These are phyloP conservation scores for Chaetorhynchus papuensis DNA, from an alignment of 2,113 vertebrate genomes.

Conservation along the genomic window DNA sequence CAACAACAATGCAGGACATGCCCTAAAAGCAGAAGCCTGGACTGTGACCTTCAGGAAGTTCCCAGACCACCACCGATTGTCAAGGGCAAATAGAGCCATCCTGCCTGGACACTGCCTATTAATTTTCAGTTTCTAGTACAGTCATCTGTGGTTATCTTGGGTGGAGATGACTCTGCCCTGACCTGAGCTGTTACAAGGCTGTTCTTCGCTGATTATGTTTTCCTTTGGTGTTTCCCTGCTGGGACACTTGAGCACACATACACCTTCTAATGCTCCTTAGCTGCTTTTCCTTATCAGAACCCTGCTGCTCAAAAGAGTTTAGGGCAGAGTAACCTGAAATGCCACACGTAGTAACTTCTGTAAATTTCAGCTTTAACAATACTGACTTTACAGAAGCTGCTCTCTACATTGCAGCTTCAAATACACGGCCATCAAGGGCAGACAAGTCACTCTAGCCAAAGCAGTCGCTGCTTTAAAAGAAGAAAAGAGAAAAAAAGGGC, in stretches of 20 bases:
- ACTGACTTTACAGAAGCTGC: not conserved
- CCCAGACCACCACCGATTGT: not conserved
- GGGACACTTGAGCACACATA: not conserved
- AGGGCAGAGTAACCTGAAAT: not conserved
- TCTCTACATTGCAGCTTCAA: not conserved
- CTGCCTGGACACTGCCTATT: not conserved
- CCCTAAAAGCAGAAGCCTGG: not conserved
- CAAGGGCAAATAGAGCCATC: not conserved
- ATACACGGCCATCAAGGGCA: not conserved
- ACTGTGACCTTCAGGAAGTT: conserved; percentile 10
- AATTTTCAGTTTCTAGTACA: not conserved
- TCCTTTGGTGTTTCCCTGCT: not conserved
- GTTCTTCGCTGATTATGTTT: not conserved
- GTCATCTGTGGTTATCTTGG: not conserved
- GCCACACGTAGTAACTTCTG: not conserved
- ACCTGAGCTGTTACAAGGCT: not conserved
- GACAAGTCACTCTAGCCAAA: not conserved
- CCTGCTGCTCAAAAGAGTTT: not conserved
- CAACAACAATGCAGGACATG: not conserved
- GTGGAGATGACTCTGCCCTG: not conserved
- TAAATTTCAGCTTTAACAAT: not conserved
- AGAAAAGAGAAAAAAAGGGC: not conserved
- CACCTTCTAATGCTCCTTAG: not conserved
- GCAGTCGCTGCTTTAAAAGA: not conserved
- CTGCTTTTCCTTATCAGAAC: not conserved